Percentiles rank a stretch among this genome's conserved stretches.
phyloP scores from a whole-genome alignment of 2,888 invertebrate species.

The Cylloceria caligata region DNA sequence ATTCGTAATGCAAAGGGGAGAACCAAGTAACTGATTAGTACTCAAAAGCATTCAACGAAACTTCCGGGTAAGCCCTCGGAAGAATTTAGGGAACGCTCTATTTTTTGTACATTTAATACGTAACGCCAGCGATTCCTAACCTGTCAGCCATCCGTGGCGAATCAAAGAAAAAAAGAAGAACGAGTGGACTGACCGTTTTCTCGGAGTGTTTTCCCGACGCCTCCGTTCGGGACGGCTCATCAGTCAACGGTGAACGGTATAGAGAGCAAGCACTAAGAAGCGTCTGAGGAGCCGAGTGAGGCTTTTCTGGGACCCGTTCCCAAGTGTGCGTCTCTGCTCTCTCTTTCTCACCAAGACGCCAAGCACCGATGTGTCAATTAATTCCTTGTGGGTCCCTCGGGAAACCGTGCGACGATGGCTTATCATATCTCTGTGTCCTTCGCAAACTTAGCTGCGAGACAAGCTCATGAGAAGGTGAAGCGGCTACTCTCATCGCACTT shows the following conservation, averaged over 20 bases:
- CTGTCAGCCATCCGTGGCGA: slow-evolving; percentile 63
- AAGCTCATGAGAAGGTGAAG: slow-evolving; percentile 42
- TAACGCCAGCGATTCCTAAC: slow-evolving; percentile 41
- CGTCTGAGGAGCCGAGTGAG: slow-evolving; percentile 41
- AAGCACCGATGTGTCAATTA: slow-evolving; percentile 84
- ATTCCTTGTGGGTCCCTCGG: slow-evolving; percentile 74
- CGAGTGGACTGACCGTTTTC: slow-evolving; percentile 72
- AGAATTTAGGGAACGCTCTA: background rate
- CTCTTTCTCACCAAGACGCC: slow-evolving; percentile 69
- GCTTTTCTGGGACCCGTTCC: slow-evolving; percentile 44
- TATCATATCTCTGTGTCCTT: slow-evolving; percentile 68
- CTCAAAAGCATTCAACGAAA: slow-evolving; percentile 20
- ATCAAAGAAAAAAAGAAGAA: slow-evolving; percentile 55
- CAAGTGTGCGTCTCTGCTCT: slow-evolving; percentile 56
- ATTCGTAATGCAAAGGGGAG: slow-evolving; percentile 49
- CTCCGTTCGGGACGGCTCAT: slow-evolving; percentile 81
- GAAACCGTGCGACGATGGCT: slow-evolving; percentile 68
- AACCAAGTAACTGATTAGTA: slow-evolving; percentile 76
- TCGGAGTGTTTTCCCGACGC: slow-evolving; percentile 79
- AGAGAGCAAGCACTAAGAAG: slow-evolving; percentile 67
- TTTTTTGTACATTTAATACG: slow-evolving; percentile 42
- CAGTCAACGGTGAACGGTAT: slow-evolving; percentile 79
- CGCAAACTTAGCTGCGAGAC: slow-evolving; percentile 60
- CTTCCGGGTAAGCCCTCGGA: slow-evolving; percentile 4
- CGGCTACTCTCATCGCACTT: slow-evolving; percentile 37